Base-by-base conservation (phyloP, 2,113 vertebrate genomes). In the Dermatemys mawii region DNA sequence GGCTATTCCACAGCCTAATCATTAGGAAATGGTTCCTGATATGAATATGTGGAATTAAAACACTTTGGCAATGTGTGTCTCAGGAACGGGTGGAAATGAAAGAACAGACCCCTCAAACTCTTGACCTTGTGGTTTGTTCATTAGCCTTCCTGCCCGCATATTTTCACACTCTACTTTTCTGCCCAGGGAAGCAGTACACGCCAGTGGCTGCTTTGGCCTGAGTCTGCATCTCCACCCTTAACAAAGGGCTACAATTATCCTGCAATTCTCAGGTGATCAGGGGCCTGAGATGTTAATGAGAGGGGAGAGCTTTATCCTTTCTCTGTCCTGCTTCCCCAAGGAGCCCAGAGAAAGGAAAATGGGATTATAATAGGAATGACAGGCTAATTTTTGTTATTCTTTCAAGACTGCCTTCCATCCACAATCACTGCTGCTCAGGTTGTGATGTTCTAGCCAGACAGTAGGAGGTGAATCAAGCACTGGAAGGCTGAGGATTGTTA, bases 351-450 rank as follows among this genome's bases (percentile, higher is more conserved):
- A 96, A 95, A 95, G 53, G 10, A 96, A 96, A 97, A 89, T 94
- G 79, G 78, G 55, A 86, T 97, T 97, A 95, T 88, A 92, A 97
- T 92, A 93, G 91, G 90, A 97, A 96, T 95, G 83, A 93, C 19
- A 1, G 49, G 78, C 84, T 97, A 92, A 95, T 94, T 96, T 96
- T 93, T 97, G 93, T 97, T 97, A 50, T 93, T 95, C 92, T 97
- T 97, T 93, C 94, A 89, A 94, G 82, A 44, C 63, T 17, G 35
- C 8, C 50, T 92, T 90, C 54, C 53, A 86, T 91, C 89, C 83
- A 79, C 79, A 88, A 26, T 75, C 81, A 9, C 38, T 50, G 60
- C 50, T 12, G 90, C 70, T 81, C 55, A 38, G 19, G 38, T 73
- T 88, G 60, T 88, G 86, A 53, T 53, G 1, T 50, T 54, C 60